phyloP scores from a whole-genome alignment of 2,113 vertebrate species.

The Pseudopodoces humilis region DNA sequence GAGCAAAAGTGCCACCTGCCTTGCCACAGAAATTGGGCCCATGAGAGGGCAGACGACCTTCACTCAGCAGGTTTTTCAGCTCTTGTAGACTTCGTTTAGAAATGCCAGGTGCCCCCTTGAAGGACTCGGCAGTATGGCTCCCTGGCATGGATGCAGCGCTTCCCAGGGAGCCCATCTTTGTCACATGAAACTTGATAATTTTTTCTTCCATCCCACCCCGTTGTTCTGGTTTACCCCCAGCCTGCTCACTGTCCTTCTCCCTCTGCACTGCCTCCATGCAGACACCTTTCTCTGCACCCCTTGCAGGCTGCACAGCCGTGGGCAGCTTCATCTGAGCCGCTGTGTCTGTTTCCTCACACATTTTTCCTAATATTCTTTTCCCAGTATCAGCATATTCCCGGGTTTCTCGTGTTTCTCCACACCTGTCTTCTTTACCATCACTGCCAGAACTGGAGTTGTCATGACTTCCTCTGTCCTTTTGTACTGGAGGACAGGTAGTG shows the following conservation, averaged over 20 bases:
- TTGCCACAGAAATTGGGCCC: constrained; percentile 31
- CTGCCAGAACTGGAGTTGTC: background rate
- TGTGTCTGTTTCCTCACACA: background rate
- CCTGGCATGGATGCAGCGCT: background rate
- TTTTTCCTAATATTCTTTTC: background rate
- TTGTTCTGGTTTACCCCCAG: background rate
- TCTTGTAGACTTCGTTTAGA: constrained; percentile 78
- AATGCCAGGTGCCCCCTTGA: background rate
- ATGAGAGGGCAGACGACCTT: constrained; percentile 55
- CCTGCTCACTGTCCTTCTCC: background rate
- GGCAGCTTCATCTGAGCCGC: background rate
- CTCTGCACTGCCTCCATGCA: background rate
- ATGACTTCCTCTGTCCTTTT: background rate
- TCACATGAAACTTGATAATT: background rate
- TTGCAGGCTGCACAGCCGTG: accelerated
- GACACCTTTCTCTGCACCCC: background rate
- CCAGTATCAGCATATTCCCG: background rate
- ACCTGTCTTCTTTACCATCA: background rate
- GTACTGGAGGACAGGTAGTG: background rate
- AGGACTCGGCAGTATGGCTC: background rate
- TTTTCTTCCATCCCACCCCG: background rate
- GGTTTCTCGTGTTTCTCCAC: background rate
- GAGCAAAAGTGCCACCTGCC: background rate
- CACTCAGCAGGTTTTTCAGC: constrained; percentile 76
- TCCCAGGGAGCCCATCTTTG: background rate